Percentiles rank a stretch among this genome's conserved stretches.
phyloP scores from a whole-genome alignment of 2,797 vertebrate species.

The Threskiornis aethiopicus region DNA sequence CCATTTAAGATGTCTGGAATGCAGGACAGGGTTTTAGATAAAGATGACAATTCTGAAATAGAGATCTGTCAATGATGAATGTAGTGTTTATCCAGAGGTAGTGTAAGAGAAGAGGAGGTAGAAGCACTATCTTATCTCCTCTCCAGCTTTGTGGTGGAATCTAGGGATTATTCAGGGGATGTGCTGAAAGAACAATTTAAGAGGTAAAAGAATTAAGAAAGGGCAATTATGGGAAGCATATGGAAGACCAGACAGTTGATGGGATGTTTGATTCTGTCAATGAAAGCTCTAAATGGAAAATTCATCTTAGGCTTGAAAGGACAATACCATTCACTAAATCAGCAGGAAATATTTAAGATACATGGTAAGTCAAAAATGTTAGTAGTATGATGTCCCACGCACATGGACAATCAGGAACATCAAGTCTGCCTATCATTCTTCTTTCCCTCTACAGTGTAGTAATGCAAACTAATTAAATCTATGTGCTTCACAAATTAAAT shows the following conservation, averaged over 20 bases:
- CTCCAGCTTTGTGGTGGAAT: not conserved
- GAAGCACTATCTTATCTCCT: not conserved
- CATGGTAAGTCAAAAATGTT: not conserved
- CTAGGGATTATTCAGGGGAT: not conserved
- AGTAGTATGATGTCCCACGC: not conserved
- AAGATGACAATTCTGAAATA: not conserved
- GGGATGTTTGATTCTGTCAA: not conserved
- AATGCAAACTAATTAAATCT: not conserved
- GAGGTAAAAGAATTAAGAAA: not conserved
- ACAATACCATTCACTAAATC: not conserved
- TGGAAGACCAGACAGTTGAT: not conserved
- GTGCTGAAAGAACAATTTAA: not conserved
- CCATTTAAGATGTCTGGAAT: not conserved
- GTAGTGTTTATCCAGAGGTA: not conserved
- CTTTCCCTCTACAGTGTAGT: not conserved
- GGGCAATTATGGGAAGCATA: not conserved
- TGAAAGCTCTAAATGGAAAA: not conserved
- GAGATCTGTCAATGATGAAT: not conserved
- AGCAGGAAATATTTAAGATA: not conserved
- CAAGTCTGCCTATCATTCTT: not conserved
- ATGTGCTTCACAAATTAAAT: not conserved
- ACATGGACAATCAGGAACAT: not conserved
- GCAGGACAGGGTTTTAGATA: not conserved
- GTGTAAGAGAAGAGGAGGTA: not conserved
- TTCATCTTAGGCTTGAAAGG: not conserved